These are phyloP conservation scores for Falcunculus frontatus DNA, from an alignment of 2,113 vertebrate species.

Conservation along the genomic window DNA sequence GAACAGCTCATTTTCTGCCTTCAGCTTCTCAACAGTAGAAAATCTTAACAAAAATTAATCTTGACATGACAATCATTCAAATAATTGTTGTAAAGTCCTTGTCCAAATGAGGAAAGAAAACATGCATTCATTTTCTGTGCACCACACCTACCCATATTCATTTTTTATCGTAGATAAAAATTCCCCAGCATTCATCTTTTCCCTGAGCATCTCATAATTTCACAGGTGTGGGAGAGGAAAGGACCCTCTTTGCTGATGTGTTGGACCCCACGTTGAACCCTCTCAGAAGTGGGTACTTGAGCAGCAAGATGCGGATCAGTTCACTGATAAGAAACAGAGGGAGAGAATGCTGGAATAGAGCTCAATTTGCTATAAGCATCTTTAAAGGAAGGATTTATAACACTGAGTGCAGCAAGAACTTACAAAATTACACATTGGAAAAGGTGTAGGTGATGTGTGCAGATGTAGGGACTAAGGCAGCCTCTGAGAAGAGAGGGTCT, in stretches of 20 bases:
- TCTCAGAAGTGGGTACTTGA: not conserved
- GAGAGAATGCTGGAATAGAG: not conserved
- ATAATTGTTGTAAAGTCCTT: not conserved
- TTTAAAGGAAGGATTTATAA: not conserved
- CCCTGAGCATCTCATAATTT: not conserved
- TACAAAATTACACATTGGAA: not conserved
- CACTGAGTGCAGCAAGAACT: not conserved
- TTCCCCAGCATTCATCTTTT: not conserved
- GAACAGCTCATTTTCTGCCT: not conserved
- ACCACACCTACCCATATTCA: too few species aligned
- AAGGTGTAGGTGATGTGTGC: not conserved
- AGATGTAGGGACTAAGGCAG: not conserved
- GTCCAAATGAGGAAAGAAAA: not conserved
- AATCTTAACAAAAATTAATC: not conserved
- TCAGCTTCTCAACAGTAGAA: not conserved
- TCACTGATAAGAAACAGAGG: not conserved
- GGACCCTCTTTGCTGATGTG: too few species aligned
- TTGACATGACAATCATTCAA: rapidly evolving
- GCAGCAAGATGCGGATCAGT: not conserved
- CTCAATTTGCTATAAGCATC: not conserved
- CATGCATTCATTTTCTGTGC: not conserved
- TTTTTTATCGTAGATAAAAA: not conserved
- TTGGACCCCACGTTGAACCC: not conserved
- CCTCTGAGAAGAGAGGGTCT: not conserved
- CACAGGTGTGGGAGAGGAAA: not conserved